Percentiles rank a stretch among this genome's conserved stretches.
These are phyloP conservation scores for Eumacrocentrus americanus DNA, from an alignment of 2,888 invertebrate species.

Conservation along the genomic window DNA sequence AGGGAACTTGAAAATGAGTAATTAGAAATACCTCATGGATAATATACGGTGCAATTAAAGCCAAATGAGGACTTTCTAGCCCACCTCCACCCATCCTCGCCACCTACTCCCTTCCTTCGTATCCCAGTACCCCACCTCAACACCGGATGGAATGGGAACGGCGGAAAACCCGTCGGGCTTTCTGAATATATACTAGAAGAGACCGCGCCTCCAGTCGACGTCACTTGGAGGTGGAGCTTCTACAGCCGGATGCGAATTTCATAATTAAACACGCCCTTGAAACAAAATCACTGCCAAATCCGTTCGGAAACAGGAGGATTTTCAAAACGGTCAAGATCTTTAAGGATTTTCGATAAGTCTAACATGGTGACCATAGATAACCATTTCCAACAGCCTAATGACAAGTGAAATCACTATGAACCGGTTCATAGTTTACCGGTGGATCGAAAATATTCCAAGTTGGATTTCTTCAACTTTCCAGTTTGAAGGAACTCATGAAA, in stretches of 20 bases:
- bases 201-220: slow-evolving; percentile 40
- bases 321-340: no score
- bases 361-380: no score
- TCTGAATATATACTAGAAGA: slow-evolving; percentile 11
- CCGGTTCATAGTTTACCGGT: no score
- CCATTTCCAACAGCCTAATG: no score
- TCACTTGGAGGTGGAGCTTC: slow-evolving; percentile 58
- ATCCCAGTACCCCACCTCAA: slow-evolving; percentile 36
- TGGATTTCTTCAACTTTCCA: no score
- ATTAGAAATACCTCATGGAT: slow-evolving; percentile 61
- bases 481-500: no score
- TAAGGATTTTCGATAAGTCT: no score
- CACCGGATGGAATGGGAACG: slow-evolving; percentile 5
- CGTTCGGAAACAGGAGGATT: no score
- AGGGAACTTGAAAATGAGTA: slow-evolving; percentile 53
- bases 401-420: no score
- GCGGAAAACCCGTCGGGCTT: neutral
- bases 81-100: slow-evolving; percentile 24
- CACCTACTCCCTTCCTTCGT: slow-evolving; percentile 25
- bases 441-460: no score
- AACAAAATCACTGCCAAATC: slow-evolving; percentile 60
- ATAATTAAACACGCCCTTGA: slow-evolving; percentile 63
- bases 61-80: slow-evolving; percentile 57
- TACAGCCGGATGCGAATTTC: slow-evolving; percentile 58
- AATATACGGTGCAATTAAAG: slow-evolving; percentile 61